Conservation (phyloP, 2,888 invertebrate genomes). For the Parnassius mnemosyne region DNA sequence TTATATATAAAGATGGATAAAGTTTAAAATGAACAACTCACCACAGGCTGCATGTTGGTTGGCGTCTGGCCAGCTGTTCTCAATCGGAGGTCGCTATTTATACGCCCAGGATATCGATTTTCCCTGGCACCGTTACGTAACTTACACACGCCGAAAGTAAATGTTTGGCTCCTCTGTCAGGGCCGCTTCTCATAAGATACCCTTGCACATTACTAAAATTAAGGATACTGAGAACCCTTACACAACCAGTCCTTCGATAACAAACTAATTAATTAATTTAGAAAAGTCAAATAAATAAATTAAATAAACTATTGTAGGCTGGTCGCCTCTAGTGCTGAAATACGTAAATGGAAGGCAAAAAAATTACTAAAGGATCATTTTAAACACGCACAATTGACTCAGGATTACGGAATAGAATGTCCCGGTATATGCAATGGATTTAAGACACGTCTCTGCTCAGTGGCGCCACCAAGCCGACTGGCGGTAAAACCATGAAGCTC, state of each 20-base stretch:
- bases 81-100: conserved; percentile 70
- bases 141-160: conserved; percentile 55
- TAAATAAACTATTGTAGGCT: not conserved
- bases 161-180: conserved; percentile 57
- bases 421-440: conserved; percentile 37
- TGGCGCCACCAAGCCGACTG: conserved; percentile 70
- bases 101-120: conserved; percentile 76
- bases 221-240: not conserved
- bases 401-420: conserved; percentile 36
- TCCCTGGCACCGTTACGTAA: conserved; percentile 75
- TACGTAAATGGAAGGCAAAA: conserved; percentile 33
- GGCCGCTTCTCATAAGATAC: conserved; percentile 47
- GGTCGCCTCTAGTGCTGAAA: not conserved
- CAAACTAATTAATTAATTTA: conserved; percentile 7
- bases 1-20: no score
- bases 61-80: conserved; percentile 75
- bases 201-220: conserved; percentile 44
- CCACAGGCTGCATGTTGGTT: conserved; percentile 70
- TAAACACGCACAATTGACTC: conserved; percentile 50
- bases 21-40: conserved; percentile 40
- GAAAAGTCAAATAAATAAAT: not conserved
- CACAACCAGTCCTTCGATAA: not conserved
- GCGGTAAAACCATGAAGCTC: conserved; percentile 36
- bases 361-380: conserved; percentile 40
- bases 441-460: conserved; percentile 55